A percentile compares a stretch with the other conserved stretches of the same genome.
Conservation (phyloP, 2,797 vertebrate species). For the Onychomys torridus region DNA sequence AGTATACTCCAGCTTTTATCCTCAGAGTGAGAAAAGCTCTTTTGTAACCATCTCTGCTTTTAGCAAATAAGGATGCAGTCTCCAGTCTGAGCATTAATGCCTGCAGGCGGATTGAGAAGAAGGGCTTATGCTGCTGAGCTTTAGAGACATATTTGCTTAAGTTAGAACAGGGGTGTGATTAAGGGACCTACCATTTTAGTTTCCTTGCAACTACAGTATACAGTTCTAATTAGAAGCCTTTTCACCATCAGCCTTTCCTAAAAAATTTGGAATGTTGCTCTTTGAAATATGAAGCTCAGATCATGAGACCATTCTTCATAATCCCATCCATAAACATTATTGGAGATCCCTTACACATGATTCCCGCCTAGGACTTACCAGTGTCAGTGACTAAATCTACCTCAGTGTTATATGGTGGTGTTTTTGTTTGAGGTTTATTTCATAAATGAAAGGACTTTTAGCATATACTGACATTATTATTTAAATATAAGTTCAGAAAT, state of each 20-base stretch:
- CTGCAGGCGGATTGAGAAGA: conserved; percentile 86
- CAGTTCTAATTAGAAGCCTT: conserved; percentile 75
- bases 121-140: conserved; percentile 86
- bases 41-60: conserved; percentile 87
- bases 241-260: conserved; percentile 77
- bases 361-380: conserved; percentile 62
- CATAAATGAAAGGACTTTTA: conserved; percentile 49
- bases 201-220: conserved; percentile 74
- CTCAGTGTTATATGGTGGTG: conserved; percentile 56
- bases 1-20: conserved; percentile 88
- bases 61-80: conserved; percentile 87
- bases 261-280: conserved; percentile 71
- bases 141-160: conserved; percentile 80
- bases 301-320: conserved; percentile 72
- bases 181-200: conserved; percentile 70
- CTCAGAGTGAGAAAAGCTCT: conserved; percentile 87
- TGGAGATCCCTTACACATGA: conserved; percentile 47
- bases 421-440: conserved; percentile 66
- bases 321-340: conserved; percentile 77
- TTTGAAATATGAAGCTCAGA: conserved; percentile 78
- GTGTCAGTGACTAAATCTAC: conserved; percentile 54
- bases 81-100: conserved; percentile 85
- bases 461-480: background rate
- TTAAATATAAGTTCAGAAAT: conserved; percentile 60
- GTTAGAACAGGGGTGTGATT: conserved; percentile 82